These are phyloP conservation scores for Drosophila gunungcola DNA, from an alignment of 1,140 invertebrate genomes.

Conservation along the genomic window DNA sequence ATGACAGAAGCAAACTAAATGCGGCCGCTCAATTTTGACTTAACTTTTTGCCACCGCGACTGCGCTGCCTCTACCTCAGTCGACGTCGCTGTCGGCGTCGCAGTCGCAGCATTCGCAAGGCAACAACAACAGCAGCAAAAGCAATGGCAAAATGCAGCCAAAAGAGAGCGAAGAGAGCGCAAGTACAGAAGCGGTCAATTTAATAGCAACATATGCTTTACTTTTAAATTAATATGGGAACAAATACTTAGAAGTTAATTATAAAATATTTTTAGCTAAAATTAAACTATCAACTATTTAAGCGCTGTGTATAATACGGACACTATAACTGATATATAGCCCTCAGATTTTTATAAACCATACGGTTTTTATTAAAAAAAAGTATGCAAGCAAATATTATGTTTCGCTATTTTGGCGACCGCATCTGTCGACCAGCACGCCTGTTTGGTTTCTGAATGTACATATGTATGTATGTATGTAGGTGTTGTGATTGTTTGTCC, in stretches of 20 bases:
- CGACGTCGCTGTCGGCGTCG: slow-evolving; percentile 27
- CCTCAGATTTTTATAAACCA: too few species aligned
- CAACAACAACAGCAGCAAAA: slow-evolving; percentile 57
- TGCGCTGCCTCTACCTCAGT: slow-evolving; percentile 20
- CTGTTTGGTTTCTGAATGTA: neutral
- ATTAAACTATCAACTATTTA: too few species aligned
- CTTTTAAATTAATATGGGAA: neutral
- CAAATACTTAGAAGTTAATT: neutral
- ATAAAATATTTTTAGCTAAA: neutral
- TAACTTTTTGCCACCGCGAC: slow-evolving; percentile 45
- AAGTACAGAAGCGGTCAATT: slow-evolving; percentile 7
- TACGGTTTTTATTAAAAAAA: too few species aligned
- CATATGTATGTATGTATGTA: neutral
- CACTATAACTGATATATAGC: too few species aligned
- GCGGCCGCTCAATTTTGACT: slow-evolving; percentile 70
- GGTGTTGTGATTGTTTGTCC: slow-evolving; percentile 23
- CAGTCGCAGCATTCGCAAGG: slow-evolving; percentile 52
- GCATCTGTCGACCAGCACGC: slow-evolving; percentile 3
- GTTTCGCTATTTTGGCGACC: neutral
- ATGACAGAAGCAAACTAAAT: slow-evolving; percentile 79
- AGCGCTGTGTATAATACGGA: too few species aligned
- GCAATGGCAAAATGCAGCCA: slow-evolving; percentile 41
- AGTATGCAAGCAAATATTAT: too few species aligned
- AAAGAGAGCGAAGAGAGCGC: slow-evolving; percentile 53
- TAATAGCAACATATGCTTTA: neutral